Conservation (phyloP, 37 sponge, comb jelly and placozoan genomes). For the Oscarella lobularis region DNA sequence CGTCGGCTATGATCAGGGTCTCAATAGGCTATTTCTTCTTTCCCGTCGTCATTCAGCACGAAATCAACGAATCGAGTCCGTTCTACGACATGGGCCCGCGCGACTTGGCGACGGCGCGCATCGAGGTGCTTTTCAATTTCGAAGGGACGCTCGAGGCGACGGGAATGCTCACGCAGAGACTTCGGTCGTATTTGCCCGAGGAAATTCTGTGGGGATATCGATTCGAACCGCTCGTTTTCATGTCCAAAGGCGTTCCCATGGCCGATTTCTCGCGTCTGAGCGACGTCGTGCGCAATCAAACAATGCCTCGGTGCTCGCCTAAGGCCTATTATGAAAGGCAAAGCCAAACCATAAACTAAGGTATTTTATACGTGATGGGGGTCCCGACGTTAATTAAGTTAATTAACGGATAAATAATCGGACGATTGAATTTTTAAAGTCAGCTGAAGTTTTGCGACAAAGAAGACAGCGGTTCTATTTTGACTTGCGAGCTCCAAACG, state of each 20-base stretch:
- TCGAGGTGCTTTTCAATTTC: constrained; percentile 57
- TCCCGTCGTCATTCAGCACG: constrained; percentile 41
- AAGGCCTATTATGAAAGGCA: neutral
- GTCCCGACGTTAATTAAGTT: too few relatives aligned
- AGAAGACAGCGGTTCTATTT: too few relatives aligned
- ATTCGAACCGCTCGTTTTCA: constrained; percentile 19
- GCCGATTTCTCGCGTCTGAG: neutral
- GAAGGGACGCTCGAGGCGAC: constrained; percentile 79
- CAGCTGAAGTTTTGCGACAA: too few relatives aligned
- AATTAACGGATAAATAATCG: too few relatives aligned
- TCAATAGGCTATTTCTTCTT: constrained; percentile 48
- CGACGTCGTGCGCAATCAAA: neutral
- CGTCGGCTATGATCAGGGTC: constrained; percentile 55
- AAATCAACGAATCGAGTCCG: constrained; percentile 40
- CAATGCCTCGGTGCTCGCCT: neutral
- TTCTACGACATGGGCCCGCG: constrained; percentile 19
- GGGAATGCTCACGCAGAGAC: constrained; percentile 48
- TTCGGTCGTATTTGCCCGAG: constrained; percentile 53
- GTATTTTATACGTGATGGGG: neutral
- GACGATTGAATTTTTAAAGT: too few relatives aligned
- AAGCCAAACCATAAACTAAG: neutral
- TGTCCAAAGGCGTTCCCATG: neutral
- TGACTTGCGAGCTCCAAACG: too few relatives aligned
- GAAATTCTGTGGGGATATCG: constrained; percentile 42
- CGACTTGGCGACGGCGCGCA: constrained; percentile 11